Percentiles rank a stretch among this genome's conserved stretches.
phyloP scores from a whole-genome alignment of 2,888 invertebrate genomes.

The Dugesia japonica region DNA sequence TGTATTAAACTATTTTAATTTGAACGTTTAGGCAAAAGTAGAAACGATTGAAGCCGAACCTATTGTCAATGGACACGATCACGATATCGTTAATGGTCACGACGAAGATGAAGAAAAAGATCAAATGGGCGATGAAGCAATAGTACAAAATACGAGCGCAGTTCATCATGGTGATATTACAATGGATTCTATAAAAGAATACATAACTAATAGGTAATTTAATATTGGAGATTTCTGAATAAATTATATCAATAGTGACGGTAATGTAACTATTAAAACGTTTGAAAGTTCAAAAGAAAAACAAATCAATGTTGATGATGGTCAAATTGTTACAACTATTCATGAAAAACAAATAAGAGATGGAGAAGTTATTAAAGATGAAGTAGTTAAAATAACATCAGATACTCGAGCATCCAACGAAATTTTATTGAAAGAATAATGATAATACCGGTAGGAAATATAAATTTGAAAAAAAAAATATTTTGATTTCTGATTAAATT shows the following conservation, averaged over 20 bases:
- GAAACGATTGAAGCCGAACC: background rate
- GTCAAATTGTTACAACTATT: background rate
- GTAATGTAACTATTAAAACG: slow-evolving; percentile 6
- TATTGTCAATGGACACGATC: background rate
- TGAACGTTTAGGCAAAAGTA: background rate
- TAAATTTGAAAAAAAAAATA: background rate
- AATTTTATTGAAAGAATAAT: background rate
- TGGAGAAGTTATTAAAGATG: slow-evolving; percentile 17
- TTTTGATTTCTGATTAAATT: background rate
- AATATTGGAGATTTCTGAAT: background rate
- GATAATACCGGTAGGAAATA: background rate
- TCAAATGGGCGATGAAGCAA: background rate
- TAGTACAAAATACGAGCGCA: background rate
- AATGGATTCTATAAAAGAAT: slow-evolving; percentile 11
- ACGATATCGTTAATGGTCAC: background rate
- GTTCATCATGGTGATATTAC: slow-evolving; percentile 12
- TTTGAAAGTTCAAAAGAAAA: slow-evolving; percentile 3
- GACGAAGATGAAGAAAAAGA: background rate
- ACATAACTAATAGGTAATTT: background rate
- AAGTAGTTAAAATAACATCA: background rate
- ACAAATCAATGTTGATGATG: background rate
- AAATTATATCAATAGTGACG: background rate
- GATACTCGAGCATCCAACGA: background rate
- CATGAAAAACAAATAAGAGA: slow-evolving; percentile 10
- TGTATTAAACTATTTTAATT: too few species aligned